Evolutionary conservation across 2,888 invertebrate species (phyloP).

Genomic region (Acleris emargana): DNA sequence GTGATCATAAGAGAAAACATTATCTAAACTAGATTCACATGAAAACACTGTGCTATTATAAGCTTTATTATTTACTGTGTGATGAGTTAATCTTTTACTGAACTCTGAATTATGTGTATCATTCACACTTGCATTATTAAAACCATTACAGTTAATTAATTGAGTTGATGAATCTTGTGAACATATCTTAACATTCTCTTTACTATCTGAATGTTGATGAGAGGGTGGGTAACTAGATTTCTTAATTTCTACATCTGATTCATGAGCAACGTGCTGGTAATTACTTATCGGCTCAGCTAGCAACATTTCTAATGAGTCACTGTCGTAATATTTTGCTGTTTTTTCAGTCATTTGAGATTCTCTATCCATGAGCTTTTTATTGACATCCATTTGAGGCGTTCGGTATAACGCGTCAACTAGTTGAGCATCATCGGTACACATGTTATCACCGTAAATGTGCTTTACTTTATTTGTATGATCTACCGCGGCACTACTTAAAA

Average conservation of each 20-base stretch:
- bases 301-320: slow-evolving; percentile 55
- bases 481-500: slow-evolving; percentile 45
- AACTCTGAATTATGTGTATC: slow-evolving; percentile 5
- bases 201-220: neutral
- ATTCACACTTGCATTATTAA: neutral
- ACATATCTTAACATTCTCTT: neutral
- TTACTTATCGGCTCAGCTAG: slow-evolving; percentile 51
- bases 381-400: slow-evolving; percentile 70
- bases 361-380: slow-evolving; percentile 57
- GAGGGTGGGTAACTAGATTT: neutral
- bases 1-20: slow-evolving; percentile 51
- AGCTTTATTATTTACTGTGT: slow-evolving; percentile 33
- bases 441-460: slow-evolving; percentile 63
- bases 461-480: slow-evolving; percentile 60
- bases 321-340: slow-evolving; percentile 49
- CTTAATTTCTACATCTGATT: neutral
- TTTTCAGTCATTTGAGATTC: slow-evolving; percentile 45
- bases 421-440: slow-evolving; percentile 61
- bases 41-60: slow-evolving; percentile 53
- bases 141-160: neutral
- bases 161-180: slow-evolving; percentile 4
- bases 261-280: neutral
- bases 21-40: slow-evolving; percentile 61
- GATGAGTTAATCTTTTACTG: neutral
- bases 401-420: slow-evolving; percentile 66